phyloP scores from a whole-genome alignment of 2,888 invertebrate genomes.

The Rhamnusium bicolor region DNA sequence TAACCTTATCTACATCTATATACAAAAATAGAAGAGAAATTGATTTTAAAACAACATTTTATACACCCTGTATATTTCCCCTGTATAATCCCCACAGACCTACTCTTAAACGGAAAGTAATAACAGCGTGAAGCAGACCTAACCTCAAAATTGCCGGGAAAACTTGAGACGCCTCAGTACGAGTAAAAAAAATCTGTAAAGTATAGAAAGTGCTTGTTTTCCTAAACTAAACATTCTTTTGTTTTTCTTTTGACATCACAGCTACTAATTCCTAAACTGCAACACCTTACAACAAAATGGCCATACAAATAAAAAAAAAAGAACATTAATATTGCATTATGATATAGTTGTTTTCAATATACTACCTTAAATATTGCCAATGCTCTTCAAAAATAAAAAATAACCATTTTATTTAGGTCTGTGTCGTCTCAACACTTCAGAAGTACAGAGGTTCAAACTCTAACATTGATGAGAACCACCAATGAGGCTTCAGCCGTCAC shows the following conservation, averaged over 20 bases:
- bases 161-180: constrained; percentile 31
- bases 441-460: no score
- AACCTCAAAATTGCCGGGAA: constrained; percentile 30
- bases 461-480: no score
- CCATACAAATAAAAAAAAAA: constrained; percentile 35
- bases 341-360: constrained; percentile 56
- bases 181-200: constrained; percentile 37
- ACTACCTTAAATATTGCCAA: constrained; percentile 46
- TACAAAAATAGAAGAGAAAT: constrained; percentile 43
- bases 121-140: constrained; percentile 1
- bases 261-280: constrained; percentile 66
- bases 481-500: no score
- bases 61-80: constrained; percentile 24
- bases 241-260: constrained; percentile 65
- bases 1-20: constrained; percentile 45
- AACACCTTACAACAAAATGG: constrained; percentile 60
- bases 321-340: constrained; percentile 62
- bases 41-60: neutral
- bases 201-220: constrained; percentile 48
- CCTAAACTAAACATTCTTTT: constrained; percentile 61
- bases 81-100: constrained; percentile 8
- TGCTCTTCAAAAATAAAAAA: constrained; percentile 55
- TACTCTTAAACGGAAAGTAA: constrained; percentile 25
- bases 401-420: constrained; percentile 48
- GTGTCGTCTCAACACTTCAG: no score